A percentile compares a stretch with the other conserved stretches of the same genome.
Evolutionary conservation across 2,797 vertebrate genomes (phyloP).

Genomic region (Otus scops): DNA sequence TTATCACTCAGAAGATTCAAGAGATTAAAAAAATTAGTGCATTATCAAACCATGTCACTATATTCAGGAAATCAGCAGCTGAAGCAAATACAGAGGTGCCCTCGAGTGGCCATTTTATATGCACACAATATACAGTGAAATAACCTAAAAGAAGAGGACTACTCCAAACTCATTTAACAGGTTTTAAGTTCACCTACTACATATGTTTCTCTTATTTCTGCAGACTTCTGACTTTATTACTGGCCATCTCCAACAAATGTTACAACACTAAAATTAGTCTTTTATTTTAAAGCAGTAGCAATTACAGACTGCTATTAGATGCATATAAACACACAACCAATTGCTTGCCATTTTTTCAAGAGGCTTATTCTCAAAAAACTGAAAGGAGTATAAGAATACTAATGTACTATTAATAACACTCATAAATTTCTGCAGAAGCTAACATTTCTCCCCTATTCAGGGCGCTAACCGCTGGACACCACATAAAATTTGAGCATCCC

Average conservation of each 20-base stretch:
- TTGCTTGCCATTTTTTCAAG: not conserved
- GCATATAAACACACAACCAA: not conserved
- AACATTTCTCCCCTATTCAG: not conserved
- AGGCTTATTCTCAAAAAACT: not conserved
- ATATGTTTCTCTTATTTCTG: not conserved
- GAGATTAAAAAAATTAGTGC: not conserved
- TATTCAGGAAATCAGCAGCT: not conserved
- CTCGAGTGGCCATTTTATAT: constrained; percentile 28
- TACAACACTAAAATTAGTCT: not conserved
- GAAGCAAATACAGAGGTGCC: constrained; percentile 44
- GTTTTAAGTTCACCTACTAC: not conserved
- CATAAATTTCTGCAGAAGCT: not conserved
- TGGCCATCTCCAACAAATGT: not conserved
- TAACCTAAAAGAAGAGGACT: not conserved
- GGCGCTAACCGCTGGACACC: not conserved
- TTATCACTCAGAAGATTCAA: not conserved
- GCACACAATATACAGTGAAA: not conserved
- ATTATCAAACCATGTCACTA: not conserved
- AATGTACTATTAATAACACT: not conserved
- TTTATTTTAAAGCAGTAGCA: not conserved
- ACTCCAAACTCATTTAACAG: not conserved
- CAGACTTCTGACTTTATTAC: not conserved
- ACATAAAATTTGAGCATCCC: not conserved
- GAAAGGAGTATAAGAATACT: not conserved
- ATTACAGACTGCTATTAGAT: not conserved